phyloP scores from a whole-genome alignment of 2,113 vertebrate genomes.

The Rhinolophus ferrumequinum region DNA sequence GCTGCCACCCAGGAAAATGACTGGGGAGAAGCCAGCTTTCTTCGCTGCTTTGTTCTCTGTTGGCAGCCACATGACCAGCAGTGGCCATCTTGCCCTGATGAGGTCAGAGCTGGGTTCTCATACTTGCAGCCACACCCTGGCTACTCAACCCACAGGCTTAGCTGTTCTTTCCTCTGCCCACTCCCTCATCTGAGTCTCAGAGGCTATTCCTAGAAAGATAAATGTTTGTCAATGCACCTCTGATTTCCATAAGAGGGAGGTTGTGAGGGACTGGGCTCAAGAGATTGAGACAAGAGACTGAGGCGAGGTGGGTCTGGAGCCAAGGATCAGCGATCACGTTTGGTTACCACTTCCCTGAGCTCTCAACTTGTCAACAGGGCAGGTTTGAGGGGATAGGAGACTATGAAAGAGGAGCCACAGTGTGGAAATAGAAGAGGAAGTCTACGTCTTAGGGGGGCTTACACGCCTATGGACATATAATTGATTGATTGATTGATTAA shows the following conservation, averaged over 20 bases:
- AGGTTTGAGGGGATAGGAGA: not conserved
- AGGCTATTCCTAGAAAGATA: conserved; percentile 29
- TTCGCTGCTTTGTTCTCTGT: not conserved
- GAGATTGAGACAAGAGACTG: not conserved
- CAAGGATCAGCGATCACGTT: not conserved
- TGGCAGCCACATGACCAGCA: not conserved
- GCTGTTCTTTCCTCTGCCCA: not conserved
- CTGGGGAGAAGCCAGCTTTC: conserved; percentile 4
- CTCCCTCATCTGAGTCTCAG: not conserved
- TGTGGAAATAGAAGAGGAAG: not conserved
- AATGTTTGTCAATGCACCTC: not conserved
- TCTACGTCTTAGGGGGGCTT: not conserved
- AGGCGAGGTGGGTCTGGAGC: not conserved
- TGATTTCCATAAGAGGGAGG: not conserved
- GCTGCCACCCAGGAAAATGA: not conserved
- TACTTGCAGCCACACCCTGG: not conserved
- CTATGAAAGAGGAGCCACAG: not conserved
- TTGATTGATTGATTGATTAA: too few relatives aligned
- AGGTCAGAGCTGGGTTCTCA: not conserved
- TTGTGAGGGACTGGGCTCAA: not conserved
- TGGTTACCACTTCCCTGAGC: not conserved
- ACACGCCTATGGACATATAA: not conserved
- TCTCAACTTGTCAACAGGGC: not conserved
- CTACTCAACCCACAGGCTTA: not conserved
- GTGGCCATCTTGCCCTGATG: not conserved